Base-by-base conservation (phyloP, 2,888 invertebrate genomes). In the Capitulum mitella region DNA sequence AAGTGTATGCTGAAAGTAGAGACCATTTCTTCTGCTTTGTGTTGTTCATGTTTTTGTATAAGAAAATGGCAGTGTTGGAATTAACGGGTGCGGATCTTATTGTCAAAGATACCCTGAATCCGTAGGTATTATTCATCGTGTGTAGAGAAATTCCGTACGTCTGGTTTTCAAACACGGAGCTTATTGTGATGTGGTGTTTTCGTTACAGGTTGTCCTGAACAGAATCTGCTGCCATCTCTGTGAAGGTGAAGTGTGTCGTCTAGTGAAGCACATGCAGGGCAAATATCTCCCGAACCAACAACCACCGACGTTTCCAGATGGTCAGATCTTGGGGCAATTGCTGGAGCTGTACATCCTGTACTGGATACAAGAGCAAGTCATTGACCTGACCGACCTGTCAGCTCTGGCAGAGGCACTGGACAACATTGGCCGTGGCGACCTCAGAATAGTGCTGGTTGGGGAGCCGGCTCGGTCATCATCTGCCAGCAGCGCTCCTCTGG, bases 301-400 rank as follows among this genome's bases (percentile, higher is more conserved):
- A 22, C 0, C 10, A 5, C 26, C 37, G 22, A 22, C 8, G 5
- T 70, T 70, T 22, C 70, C 70, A 2, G 40, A 40, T 3, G 70
- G 70, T 0, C 1, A 6, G 22, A 70, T 40, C 26, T 8, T 70
- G 16, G 26, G 26, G 19, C 37, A 37, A 26, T 26, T 70, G 34
- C 40, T 70, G 37, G 70, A 70, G 40, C 70, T 70, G 22, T 3
- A 70, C 70, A 37, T 70, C 22, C 22, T 70, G 22, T 40, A 70
- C 37, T 70, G 70, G 70, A 70, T 70, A 40, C 70, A 70, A 22
- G 70, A 70, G 40, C 37, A 26, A 19, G 34, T 70, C 22, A 70
- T 70, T 8, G 14, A 26, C 12, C 40, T 70, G 5, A 70, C 34
- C 6, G 22, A 70, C 70, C 70, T 70, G 26, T 22, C 70, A 26